A percentile compares a stretch with the other conserved stretches of the same genome.
Evolutionary conservation across 64 coral and sea anemone species (phyloP).

Genomic region (Pocillopora damicornis): DNA sequence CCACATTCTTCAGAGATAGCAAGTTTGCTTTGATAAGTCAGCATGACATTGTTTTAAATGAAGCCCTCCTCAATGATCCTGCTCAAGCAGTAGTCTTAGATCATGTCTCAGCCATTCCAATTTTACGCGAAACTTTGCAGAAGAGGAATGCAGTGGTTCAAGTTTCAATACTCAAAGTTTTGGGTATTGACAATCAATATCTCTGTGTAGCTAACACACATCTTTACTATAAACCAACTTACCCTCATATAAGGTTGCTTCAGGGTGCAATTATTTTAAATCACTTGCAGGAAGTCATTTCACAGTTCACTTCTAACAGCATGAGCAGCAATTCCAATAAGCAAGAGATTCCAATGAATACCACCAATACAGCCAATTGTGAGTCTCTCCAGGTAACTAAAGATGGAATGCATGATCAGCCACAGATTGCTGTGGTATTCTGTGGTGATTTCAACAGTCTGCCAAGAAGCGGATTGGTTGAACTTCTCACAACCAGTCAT

Average conservation of each 20-base stretch:
- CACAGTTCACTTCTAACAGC: conserved; percentile 13
- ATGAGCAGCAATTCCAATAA: no score
- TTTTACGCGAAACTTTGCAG: conserved; percentile 51
- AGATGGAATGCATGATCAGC: not conserved
- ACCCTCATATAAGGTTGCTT: conserved; percentile 79
- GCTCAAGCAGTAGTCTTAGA: conserved; percentile 56
- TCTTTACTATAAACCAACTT: conserved; percentile 75
- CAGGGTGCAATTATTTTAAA: conserved; percentile 79
- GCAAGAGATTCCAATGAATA: not conserved
- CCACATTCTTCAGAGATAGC: conserved; percentile 59
- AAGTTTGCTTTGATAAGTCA: conserved; percentile 78
- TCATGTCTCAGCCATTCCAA: conserved; percentile 53
- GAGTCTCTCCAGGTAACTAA: not conserved
- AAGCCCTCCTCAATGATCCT: conserved; percentile 57
- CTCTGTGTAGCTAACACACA: conserved; percentile 90
- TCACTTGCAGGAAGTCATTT: conserved; percentile 59
- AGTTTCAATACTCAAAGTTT: conserved; percentile 51
- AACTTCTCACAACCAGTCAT: conserved; percentile 59
- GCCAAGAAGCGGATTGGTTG: conserved; percentile 56
- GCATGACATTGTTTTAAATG: conserved; percentile 62
- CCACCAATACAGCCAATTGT: no score
- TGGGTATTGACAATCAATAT: conserved; percentile 18
- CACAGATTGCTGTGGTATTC: conserved; percentile 76
- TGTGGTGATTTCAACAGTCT: conserved; percentile 94
- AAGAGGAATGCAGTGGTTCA: conserved; percentile 76